Evolutionary conservation across 2,888 invertebrate species (phyloP), one percentile per base, ranked within the genome.

Genomic region (Melanostoma mellinum): DNA sequence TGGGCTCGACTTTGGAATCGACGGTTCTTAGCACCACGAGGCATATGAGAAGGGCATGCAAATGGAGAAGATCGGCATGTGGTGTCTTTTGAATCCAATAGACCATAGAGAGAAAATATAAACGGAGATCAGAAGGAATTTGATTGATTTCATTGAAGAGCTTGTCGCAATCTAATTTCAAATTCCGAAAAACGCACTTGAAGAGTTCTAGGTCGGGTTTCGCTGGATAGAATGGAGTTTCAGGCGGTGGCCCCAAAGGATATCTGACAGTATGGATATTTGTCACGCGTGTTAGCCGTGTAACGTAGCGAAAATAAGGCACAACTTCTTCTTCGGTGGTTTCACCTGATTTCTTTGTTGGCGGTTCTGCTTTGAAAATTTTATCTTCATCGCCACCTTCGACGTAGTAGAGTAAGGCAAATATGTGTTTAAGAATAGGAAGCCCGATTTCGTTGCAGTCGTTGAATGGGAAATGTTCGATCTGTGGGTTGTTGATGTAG

Each of bases 401-500:
- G 3, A 88, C 89, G 46, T 88, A 85, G 56, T 90, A 88, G 3
- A 93, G 73, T 20, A 93, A 78, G 2, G 90, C 89, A 85, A 92
- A 94, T 61, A 94, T 93, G 77, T 93, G 93, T 86, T 92, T 91
- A 46, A 96, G 87, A 82, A 96, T 93, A 9, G 94, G 93, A 81
- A 95, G 88, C 38, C 93, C 92, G 69, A 94, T 92, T 5, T 92
- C 87, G 86, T 94, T 94, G 5, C 94, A 93, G 81, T 95, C 93
- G 3, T 92, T 91, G 55, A 93, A 92, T 3, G 90, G 89, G 87
- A 93, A 94, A 89, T 95, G 94, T 89, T 97, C 96, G 4, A 96
- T 93, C 91, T 95, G 96, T 0, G 95, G 94, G 61, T 92, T 92
- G 86, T 94, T 94, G 80, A 95, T 93, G 87, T 94, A 94, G 55